phyloP scores from a whole-genome alignment of 2,113 vertebrate species.

The Bolborhynchus lineola region DNA sequence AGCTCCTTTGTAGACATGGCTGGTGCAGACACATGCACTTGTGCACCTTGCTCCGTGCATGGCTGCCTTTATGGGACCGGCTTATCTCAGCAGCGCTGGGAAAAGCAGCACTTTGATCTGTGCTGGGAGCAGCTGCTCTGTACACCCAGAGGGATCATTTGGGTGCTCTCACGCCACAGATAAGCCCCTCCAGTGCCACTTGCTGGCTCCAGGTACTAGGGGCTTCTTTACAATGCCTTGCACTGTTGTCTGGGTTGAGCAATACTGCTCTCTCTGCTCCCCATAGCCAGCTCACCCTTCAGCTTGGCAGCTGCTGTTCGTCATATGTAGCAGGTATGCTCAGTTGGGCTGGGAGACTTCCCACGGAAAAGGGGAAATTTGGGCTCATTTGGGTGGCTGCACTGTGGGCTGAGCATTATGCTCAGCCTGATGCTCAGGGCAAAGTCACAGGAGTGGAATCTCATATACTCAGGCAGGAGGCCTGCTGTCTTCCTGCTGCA shows the following conservation, averaged over 20 bases:
- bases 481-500: neutral
- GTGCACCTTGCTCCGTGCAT: accelerated
- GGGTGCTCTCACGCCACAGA: neutral
- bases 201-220: neutral
- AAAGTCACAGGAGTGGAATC: neutral
- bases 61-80: neutral
- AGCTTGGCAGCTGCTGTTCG: neutral
- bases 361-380: neutral
- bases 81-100: slow-evolving; percentile 22
- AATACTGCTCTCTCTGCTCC: neutral
- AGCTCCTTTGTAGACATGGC: neutral
- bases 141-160: neutral
- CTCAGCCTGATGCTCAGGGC: accelerated
- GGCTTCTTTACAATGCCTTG: neutral
- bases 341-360: neutral
- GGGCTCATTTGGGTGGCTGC: neutral
- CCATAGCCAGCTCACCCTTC: neutral
- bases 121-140: neutral
- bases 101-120: slow-evolving; percentile 11
- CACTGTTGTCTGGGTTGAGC: accelerated
- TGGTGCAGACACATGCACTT: accelerated
- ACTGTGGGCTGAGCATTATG: neutral
- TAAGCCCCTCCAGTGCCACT: neutral
- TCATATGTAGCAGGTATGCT: accelerated
- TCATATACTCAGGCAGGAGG: neutral